Percentiles rank a stretch among this genome's conserved stretches.
Evolutionary conservation across 2,113 vertebrate species (phyloP).

Genomic region (Atrichornis clamosus): DNA sequence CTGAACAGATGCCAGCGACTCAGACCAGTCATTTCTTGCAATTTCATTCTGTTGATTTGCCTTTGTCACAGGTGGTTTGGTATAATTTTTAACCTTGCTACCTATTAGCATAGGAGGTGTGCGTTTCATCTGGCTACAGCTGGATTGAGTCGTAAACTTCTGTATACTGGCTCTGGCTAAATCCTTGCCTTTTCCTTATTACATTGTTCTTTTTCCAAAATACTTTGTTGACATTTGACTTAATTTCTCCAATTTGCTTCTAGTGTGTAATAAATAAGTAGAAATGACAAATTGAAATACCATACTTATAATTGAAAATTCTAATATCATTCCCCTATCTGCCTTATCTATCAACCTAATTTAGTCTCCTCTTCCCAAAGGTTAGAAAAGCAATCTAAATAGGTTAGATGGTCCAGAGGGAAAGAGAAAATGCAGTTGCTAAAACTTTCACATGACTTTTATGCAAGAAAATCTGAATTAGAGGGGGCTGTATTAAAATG

Average conservation of each 20-base stretch:
- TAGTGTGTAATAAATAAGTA: background rate
- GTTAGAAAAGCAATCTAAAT: slow-evolving; percentile 31
- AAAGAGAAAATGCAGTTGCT: background rate
- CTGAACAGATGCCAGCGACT: background rate
- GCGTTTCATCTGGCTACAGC: background rate
- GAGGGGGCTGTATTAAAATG: background rate
- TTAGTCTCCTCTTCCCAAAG: slow-evolving; percentile 25
- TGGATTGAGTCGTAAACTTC: background rate
- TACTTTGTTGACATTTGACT: background rate
- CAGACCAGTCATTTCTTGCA: background rate
- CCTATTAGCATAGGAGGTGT: background rate
- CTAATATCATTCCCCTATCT: background rate
- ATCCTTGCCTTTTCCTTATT: background rate
- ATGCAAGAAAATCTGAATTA: background rate
- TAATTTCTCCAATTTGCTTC: background rate
- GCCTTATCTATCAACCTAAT: slow-evolving; percentile 42
- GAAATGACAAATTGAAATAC: slow-evolving; percentile 2
- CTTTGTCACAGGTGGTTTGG: background rate
- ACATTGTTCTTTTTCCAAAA: background rate
- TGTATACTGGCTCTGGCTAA: background rate
- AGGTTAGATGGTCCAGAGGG: slow-evolving; percentile 10
- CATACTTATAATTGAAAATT: slow-evolving; percentile 25
- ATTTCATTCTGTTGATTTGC: background rate
- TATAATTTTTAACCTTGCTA: background rate
- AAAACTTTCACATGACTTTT: background rate